Evolutionary conservation across 2,888 invertebrate genomes (phyloP), one percentile per base, ranked within the genome.

Genomic region (Priocnemis perturbator): DNA sequence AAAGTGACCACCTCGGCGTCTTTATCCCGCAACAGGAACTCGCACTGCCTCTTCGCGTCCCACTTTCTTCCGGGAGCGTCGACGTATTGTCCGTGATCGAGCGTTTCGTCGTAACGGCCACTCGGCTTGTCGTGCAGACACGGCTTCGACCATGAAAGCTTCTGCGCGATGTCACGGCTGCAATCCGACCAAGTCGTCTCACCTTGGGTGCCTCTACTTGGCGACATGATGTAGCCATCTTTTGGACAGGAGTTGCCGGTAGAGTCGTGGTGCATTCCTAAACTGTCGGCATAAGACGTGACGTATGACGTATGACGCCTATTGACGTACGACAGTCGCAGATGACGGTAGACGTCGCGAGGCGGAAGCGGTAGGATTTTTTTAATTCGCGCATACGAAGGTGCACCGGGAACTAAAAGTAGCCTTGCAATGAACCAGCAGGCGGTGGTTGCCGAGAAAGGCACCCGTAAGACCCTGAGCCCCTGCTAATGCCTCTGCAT

Each of bases 241-340:
- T 93, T 93, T 0, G 94, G 91, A 83, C 95, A 95, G 64, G 88
- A 86, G 86, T 95, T 95, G 48, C 93, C 93, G 19, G 91, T 92
- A 47, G 94, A 93, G 83, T 95, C 95, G 86, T 95, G 95, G 79
- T 94, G 94, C 95, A 95, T 95, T 70, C 95, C 95, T 85, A 95
- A 89, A 84, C 95, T 95, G 81, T 44, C 70, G 67, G 64, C 47
- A 45, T 37, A 59, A 44, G 21, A 53, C 30, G 14, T 47, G 20
- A 11, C 26, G 26, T n/a, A n/a, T n/a, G n/a, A n/a, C 37, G 37
- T 37, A 11, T 37, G 37, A 37, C 37, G 11, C 7, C 37, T 9
- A 11, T 37, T 37, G 37, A 37, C 37, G 37, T 37, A 37, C 37
- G n/a, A n/a, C n/a, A n/a, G n/a, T n/a, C n/a, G 37, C 37, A 9